phyloP scores from a whole-genome alignment of 2,888 invertebrate genomes.

The Vannuccia rotundouncinata region DNA sequence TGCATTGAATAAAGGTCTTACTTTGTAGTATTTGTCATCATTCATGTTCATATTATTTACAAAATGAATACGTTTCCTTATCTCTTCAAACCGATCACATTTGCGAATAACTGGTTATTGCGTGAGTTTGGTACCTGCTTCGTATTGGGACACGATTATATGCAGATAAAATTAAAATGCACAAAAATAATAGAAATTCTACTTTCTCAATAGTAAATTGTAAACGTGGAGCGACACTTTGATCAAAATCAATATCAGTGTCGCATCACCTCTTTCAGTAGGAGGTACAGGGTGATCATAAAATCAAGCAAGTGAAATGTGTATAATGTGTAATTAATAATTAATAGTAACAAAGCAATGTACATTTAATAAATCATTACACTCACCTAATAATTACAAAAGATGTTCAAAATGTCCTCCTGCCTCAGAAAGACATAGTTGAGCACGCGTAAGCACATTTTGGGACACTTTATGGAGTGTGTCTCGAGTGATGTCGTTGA shows the following conservation, averaged over 20 bases:
- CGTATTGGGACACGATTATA: conserved; percentile 38
- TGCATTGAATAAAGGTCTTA: conserved; percentile 4
- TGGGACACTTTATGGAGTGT: too few species aligned
- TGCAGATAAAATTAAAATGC: conserved; percentile 39
- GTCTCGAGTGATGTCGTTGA: too few species aligned
- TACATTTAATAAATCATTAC: too few species aligned
- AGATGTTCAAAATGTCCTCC: too few species aligned
- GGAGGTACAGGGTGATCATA: too few species aligned
- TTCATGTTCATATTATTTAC: conserved; percentile 27
- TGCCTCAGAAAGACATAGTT: too few species aligned
- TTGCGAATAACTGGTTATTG: too few species aligned
- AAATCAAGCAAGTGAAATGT: too few species aligned
- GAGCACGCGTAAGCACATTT: too few species aligned
- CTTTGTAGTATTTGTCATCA: conserved; percentile 10
- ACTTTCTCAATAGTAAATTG: conserved; percentile 9
- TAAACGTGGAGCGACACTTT: background rate
- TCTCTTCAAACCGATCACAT: conserved; percentile 40
- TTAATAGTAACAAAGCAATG: too few species aligned
- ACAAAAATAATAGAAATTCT: conserved; percentile 28
- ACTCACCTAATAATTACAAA: too few species aligned
- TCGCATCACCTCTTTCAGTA: conserved; percentile 22
- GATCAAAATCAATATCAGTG: conserved; percentile 7
- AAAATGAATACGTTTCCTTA: conserved; percentile 40
- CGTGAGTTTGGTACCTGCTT: conserved; percentile 35
- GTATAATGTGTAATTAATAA: too few species aligned